phyloP scores from a whole-genome alignment of 2,888 invertebrate species.

The Nomada goodeniana region DNA sequence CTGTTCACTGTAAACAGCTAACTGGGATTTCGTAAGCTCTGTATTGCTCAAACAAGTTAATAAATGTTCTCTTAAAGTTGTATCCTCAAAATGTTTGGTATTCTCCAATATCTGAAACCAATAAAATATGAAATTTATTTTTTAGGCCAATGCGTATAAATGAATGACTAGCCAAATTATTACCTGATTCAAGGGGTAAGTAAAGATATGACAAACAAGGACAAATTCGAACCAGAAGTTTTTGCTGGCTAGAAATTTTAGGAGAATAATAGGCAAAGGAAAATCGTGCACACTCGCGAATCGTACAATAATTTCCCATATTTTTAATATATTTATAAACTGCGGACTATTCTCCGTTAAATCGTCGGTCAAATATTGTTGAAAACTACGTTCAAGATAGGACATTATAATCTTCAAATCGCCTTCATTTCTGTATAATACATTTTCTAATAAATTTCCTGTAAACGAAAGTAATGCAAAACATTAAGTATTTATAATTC shows the following conservation, averaged over 20 bases:
- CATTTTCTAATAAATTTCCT: slow-evolving; percentile 75
- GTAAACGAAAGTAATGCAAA: slow-evolving; percentile 37
- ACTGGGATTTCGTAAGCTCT: slow-evolving; percentile 39
- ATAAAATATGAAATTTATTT: slow-evolving; percentile 5
- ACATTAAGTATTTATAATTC: slow-evolving; percentile 12
- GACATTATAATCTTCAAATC: slow-evolving; percentile 72
- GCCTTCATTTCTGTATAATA: slow-evolving; percentile 73
- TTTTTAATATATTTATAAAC: slow-evolving; percentile 84
- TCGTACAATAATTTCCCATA: slow-evolving; percentile 87
- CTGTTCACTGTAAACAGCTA: slow-evolving; percentile 38
- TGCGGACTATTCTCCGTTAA: slow-evolving; percentile 74
- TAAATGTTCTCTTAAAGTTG: slow-evolving; percentile 87
- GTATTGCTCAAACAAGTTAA: slow-evolving; percentile 74
- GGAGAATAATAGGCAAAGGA: slow-evolving; percentile 86
- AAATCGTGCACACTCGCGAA: slow-evolving; percentile 87
- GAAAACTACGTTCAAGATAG: slow-evolving; percentile 76
- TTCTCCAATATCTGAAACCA: slow-evolving; percentile 83
- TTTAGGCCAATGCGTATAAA: background rate
- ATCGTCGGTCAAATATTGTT: slow-evolving; percentile 55
- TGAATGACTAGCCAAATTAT: background rate
- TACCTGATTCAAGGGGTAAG: slow-evolving; percentile 88
- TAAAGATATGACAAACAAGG: slow-evolving; percentile 89
- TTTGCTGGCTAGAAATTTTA: slow-evolving; percentile 86
- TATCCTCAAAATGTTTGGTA: slow-evolving; percentile 86
- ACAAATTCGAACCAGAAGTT: slow-evolving; percentile 91